Conservation (phyloP, 2,797 vertebrate genomes). For the Uromys caudimaculatus region DNA sequence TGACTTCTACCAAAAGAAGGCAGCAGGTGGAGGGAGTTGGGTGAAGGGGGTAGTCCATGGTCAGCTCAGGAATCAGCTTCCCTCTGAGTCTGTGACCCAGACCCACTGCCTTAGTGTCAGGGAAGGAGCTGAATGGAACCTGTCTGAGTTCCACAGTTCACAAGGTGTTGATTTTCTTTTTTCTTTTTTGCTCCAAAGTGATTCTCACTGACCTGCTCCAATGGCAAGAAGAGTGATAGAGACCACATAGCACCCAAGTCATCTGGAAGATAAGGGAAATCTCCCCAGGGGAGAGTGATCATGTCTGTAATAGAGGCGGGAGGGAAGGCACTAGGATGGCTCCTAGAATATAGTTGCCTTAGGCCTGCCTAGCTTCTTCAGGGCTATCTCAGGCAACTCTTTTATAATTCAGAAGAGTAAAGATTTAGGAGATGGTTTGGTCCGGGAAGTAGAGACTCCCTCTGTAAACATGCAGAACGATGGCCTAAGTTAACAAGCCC, state of each 20-base stretch:
- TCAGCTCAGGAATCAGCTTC: not conserved
- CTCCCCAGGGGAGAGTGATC: conserved; percentile 54
- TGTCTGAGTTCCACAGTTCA: not conserved
- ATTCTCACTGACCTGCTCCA: conserved; percentile 16
- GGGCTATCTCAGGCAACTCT: not conserved
- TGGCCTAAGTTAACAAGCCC: not conserved
- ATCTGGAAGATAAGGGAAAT: conserved; percentile 30
- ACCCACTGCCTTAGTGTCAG: not conserved
- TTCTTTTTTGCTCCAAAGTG: not conserved
- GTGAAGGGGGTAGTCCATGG: not conserved
- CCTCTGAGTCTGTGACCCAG: not conserved
- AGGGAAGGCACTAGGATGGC: not conserved
- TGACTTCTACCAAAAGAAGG: not conserved
- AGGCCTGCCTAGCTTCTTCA: not conserved
- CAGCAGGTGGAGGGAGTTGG: too few species aligned
- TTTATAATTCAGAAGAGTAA: not conserved
- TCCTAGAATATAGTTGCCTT: not conserved
- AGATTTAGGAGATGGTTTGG: not conserved
- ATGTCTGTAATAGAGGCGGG: not conserved
- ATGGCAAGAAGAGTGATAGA: conserved; percentile 3
- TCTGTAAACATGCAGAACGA: not conserved
- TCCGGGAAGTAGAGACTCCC: not conserved
- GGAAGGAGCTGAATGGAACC: not conserved
- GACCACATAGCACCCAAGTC: conserved; percentile 46
- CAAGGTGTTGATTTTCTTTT: not conserved